Conservation (phyloP, 2,113 vertebrate species). For the Eptesicus fuscus region DNA sequence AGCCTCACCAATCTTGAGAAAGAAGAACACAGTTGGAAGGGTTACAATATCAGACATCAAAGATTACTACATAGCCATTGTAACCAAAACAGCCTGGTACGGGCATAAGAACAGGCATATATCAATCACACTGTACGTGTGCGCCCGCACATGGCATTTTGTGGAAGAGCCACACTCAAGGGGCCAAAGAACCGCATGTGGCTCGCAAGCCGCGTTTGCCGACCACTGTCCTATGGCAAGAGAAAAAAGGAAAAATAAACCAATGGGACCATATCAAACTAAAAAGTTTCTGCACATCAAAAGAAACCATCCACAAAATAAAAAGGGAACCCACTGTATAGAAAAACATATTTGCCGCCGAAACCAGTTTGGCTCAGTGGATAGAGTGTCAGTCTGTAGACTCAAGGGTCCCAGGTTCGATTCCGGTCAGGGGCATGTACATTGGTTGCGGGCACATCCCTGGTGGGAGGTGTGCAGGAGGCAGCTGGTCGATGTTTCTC, state of each 20-base stretch:
- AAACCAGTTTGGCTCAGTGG: too few species aligned
- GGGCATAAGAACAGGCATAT: not conserved
- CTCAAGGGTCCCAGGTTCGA: too few species aligned
- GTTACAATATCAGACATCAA: not conserved
- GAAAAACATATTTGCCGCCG: not conserved
- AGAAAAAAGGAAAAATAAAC: not conserved
- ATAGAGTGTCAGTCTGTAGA: too few species aligned
- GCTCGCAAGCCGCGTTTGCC: too few species aligned
- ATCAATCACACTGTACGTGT: not conserved
- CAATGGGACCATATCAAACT: not conserved
- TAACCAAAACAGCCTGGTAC: not conserved
- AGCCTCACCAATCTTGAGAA: not conserved
- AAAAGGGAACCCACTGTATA: not conserved
- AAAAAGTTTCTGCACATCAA: not conserved
- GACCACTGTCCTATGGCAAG: not conserved
- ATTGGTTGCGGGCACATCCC: too few species aligned
- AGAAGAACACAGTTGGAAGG: not conserved
- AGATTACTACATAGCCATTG: not conserved
- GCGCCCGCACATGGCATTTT: too few species aligned
- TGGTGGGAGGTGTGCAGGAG: too few species aligned
- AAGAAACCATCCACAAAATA: not conserved
- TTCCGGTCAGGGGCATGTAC: too few species aligned
- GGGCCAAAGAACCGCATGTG: too few species aligned
- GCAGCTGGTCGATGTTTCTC: too few species aligned
- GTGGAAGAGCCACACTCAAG: too few species aligned